Base-by-base conservation (phyloP, 2,797 vertebrate species). In the Sebastes minor region DNA sequence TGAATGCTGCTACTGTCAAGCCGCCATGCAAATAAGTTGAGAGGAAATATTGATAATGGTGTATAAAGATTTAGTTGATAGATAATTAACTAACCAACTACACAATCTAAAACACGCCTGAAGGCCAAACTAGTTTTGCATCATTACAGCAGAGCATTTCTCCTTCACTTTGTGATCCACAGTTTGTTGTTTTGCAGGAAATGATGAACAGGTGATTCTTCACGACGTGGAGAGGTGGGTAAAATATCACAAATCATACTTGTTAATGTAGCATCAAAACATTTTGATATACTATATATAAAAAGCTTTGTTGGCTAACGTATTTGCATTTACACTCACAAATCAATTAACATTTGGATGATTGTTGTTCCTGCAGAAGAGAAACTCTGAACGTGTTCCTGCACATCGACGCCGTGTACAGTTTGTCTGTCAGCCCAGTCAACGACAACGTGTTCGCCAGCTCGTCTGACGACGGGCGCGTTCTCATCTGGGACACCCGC, bases 361-460 rank as follows among this genome's bases (percentile, higher is more conserved):
- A 16, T 59, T 59, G 49, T 64, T 60, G n/a, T 68, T 93, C 71
- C 91, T 68, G 18, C 88, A 99, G 98, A 66, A 96, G 97, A 8
- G 98, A 99, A 91, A 99, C 98, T 1, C 92, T 99, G 93, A 98
- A 99, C 56, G 97, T 99, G 33, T 99, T 99, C 84, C 96, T 98
- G 81, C 99, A 99, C 61, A 99, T 99, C 64, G 98, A 99, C 55
- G 98, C 98, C 0, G 98, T 99, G 14, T 99, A 99, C 18, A 99
- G 99, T 78, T 94, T 99, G 84, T 99, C 98, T 0, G 98, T 99
- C 92, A 99, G 98, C 89, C 99, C 98, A 0, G 97, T 99, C 73
- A 99, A 99, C 63, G 98, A 99, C 93, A 99, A 99, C 74, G 97
- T 99, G 86, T 99, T 99, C 56, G 98, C 99, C 88, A 99, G 98